Evolutionary conservation across 2,888 invertebrate genomes (phyloP), one percentile per base, ranked within the genome.

Genomic region (Drosophila stalkeri): DNA sequence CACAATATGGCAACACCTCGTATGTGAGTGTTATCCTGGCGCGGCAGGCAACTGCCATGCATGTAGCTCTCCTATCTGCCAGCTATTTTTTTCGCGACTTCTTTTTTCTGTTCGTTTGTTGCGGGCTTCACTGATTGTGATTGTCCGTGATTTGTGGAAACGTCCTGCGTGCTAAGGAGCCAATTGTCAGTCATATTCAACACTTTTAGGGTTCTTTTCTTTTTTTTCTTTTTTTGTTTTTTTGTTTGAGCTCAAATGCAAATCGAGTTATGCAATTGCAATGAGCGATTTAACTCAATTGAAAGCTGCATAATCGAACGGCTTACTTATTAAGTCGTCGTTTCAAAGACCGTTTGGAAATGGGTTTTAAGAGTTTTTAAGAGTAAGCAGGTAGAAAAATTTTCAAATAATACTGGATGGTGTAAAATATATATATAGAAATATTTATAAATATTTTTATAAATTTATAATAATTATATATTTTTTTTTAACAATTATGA

Each of bases 111-210:
- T 60, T 41, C 46, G 51, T 80, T 79, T 76, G 65, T 69, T 39
- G 51, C 64, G 71, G 61, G 49, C 43, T 52, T 60, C 75, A 54
- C 66, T 56, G 66, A 69, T 79, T 86, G 82, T 77, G 66, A 75
- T 84, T 86, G 82, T 77, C 82, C 68, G 73, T 84, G 85, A 85
- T 85, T 85, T 89, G 89, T 89, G 77, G 68, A 56, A 59, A 47
- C 64, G 59, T 51, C 59, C 62, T 64, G 44, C 35, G 8, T 11
- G 43, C 35, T 39, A 62, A 39, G 18, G 23, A 51, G 75, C 46
- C 64, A 68, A 65, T 80, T 72, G 76, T 12, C 12, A 49, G 37
- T 27, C 49, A 33, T 18, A 51, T 18, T n/a, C 33, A 23, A 1
- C 39, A 16, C 4, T 18, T 27, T 27, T 27, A 6, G 27, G 27